Evolutionary conservation across 2,888 invertebrate species (phyloP).

Genomic region (Incurvaria masculella): DNA sequence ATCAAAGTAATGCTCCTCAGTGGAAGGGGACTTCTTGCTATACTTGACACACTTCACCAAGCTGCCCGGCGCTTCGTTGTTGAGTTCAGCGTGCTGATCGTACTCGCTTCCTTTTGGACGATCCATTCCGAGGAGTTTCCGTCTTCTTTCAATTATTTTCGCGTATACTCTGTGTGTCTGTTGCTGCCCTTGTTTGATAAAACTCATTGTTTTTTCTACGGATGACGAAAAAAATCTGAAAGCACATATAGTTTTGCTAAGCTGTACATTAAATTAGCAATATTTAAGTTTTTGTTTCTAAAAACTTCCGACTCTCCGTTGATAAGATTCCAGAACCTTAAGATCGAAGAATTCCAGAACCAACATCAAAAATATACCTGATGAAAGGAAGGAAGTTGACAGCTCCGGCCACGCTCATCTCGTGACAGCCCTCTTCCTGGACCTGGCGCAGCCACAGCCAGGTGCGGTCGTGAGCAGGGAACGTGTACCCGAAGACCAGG

Average conservation of each 20-base stretch:
- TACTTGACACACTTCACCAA: conserved; percentile 44
- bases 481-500: conserved; percentile 74
- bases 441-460: conserved; percentile 76
- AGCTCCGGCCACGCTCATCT: conserved; percentile 78
- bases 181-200: conserved; percentile 64
- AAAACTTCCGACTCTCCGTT: too few species aligned
- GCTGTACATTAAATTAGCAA: not conserved
- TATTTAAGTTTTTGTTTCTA: too few species aligned
- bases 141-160: conserved; percentile 59
- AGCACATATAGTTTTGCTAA: conserved; percentile 8
- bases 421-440: conserved; percentile 80
- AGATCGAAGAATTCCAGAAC: not conserved
- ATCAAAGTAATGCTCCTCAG: conserved; percentile 41
- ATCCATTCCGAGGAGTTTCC: conserved; percentile 30
- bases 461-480: conserved; percentile 62
- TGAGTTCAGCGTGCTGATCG: conserved; percentile 28
- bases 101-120: conserved; percentile 31
- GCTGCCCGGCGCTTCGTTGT: conserved; percentile 36
- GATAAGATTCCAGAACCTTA: too few species aligned
- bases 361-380: conserved; percentile 43
- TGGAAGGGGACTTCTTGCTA: conserved; percentile 31
- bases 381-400: conserved; percentile 83
- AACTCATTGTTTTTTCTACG: conserved; percentile 61
- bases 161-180: conserved; percentile 73
- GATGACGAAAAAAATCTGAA: conserved; percentile 60